Evolutionary conservation across 2,888 invertebrate genomes (phyloP), one percentile per base, ranked within the genome.

Genomic region (Rhopalosiphum nymphaeae): DNA sequence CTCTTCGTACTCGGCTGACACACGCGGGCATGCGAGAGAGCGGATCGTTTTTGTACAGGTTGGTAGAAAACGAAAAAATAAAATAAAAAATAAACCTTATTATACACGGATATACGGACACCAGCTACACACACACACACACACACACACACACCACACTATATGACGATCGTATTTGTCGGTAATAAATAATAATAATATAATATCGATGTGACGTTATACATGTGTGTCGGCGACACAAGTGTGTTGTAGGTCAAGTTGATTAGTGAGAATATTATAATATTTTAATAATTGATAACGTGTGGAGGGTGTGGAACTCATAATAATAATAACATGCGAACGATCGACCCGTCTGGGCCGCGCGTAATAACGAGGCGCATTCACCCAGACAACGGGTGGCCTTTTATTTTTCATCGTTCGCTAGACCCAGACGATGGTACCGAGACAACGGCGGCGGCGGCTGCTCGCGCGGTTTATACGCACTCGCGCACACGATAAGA

Each of bases 181-280:
- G 46, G n/a, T 46, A 67, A 89, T 46, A 44, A 78, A 61, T 89
- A 44, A 88, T 56, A 49, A 53, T 53, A 21, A 53, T 53, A 78
- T 89, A 44, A 88, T 56, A 57, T 13, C 89, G 89, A 42, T 56
- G 88, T 42, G 84, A 90, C 67, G 67, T 91, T 56, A 21, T 53
- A 84, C 91, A 46, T 36, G 44, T 29, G 56, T 29, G 78, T 36
- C 29, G 49, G 0, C 46, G 16, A 36, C 84, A 21, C 49, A 49
- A 91, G 53, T 57, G 91, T 91, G 91, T 91, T 91, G 91, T 91
- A 91, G 85, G 91, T 91, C 85, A 91, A 91, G 91, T 91, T 91
- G 91, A 91, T 85, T 85, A 85, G 78, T 36, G 85, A 91, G 85
- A 57, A 91, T 67, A 46, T 90, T 78, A 78, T 42, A 42, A 78